Evolutionary conservation across 2,888 invertebrate species (phyloP).

Genomic region (Pachymerium ferrugineum): DNA sequence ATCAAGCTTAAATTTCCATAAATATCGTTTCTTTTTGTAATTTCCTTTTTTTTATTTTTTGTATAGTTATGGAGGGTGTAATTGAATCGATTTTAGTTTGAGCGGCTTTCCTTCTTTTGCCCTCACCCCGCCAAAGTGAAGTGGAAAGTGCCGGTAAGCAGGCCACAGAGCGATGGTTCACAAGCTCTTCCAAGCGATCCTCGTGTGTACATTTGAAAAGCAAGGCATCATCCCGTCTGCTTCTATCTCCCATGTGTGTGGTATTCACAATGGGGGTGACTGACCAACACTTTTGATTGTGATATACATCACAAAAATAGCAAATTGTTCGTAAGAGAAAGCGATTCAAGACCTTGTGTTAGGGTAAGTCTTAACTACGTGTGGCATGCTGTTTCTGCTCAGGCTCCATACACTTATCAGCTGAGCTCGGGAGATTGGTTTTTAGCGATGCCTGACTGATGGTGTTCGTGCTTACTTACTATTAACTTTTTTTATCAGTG

Average conservation of each 20-base stretch:
- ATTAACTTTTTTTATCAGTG: no score
- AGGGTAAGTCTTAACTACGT: no score
- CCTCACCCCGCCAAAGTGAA: neutral
- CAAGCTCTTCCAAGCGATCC: neutral
- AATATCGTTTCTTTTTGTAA: neutral
- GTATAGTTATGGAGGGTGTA: neutral
- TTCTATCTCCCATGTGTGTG: neutral
- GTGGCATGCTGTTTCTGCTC: no score
- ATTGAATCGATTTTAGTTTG: constrained; percentile 14
- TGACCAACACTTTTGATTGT: neutral
- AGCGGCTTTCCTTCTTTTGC: neutral
- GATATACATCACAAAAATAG: neutral
- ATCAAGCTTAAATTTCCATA: neutral
- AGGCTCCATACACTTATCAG: neutral
- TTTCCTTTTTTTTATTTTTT: neutral
- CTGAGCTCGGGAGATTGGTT: neutral
- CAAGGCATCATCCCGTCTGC: neutral
- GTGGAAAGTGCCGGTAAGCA: constrained; percentile 4
- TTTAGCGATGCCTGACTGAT: constrained; percentile 23
- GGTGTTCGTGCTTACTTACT: constrained; percentile 7
- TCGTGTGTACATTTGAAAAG: neutral
- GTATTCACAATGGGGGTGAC: neutral
- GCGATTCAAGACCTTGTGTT: neutral
- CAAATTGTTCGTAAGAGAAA: neutral
- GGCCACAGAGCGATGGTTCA: neutral